Conservation (phyloP, 2,888 invertebrate genomes). For the Megaustenia siamemsis region DNA sequence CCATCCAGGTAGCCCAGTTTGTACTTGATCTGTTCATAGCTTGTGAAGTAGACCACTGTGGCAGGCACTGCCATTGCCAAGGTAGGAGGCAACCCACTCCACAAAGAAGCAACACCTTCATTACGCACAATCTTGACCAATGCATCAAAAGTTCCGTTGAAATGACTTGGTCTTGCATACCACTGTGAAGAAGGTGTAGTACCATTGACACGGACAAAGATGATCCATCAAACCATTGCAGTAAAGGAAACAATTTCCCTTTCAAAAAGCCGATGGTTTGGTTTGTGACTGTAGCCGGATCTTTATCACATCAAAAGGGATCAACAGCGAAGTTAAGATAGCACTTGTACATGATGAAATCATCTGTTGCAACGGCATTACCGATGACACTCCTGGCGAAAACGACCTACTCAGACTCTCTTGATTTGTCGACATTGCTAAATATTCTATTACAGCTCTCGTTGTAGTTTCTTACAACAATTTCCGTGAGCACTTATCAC, state of each 20-base stretch:
- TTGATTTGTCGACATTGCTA: conserved; percentile 2
- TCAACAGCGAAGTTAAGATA: conserved; percentile 92
- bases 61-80: conserved; percentile 97
- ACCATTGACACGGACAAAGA: conserved; percentile 88
- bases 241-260: conserved; percentile 94
- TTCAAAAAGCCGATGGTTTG: conserved; percentile 85
- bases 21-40: conserved; percentile 92
- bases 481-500: not conserved
- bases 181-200: conserved; percentile 79
- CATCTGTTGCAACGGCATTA: conserved; percentile 90
- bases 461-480: not conserved
- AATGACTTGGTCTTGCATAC: conserved; percentile 85
- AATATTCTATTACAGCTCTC: not conserved
- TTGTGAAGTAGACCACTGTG: conserved; percentile 97
- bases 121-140: conserved; percentile 92
- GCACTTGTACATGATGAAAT: conserved; percentile 93
- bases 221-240: conserved; percentile 99
- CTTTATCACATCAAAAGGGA: conserved; percentile 98
- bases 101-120: conserved; percentile 94
- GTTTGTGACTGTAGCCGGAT: conserved; percentile 97
- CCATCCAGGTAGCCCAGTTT: conserved; percentile 64
- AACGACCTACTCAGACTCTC: not conserved
- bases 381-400: conserved; percentile 73
- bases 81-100: conserved; percentile 98
- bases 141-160: conserved; percentile 88